Evolutionary conservation across 2,888 invertebrate species (phyloP).

Genomic region (Pogonocherus hispidulus): DNA sequence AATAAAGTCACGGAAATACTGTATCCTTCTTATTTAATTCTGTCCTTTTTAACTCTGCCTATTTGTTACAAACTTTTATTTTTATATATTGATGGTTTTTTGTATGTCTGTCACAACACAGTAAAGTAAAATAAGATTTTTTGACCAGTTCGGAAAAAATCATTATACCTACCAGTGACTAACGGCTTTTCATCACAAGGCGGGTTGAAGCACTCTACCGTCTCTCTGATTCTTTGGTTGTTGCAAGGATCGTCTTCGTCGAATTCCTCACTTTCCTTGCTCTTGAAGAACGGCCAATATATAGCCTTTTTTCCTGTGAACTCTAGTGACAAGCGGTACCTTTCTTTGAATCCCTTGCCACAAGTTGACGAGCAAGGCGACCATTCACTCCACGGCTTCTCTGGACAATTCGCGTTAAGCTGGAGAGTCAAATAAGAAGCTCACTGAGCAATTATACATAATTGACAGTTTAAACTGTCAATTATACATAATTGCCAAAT

Average conservation of each 20-base stretch:
- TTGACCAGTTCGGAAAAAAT: background rate
- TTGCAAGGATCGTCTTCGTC: constrained; percentile 67
- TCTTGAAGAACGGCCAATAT: constrained; percentile 54
- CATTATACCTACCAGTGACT: constrained; percentile 31
- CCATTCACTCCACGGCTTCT: constrained; percentile 85
- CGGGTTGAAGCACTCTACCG: constrained; percentile 67
- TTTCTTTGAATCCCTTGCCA: constrained; percentile 79
- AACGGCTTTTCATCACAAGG: constrained; percentile 50
- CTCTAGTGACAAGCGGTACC: constrained; percentile 70
- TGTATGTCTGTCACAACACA: no score
- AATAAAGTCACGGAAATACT: no score
- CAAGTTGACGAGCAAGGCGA: constrained; percentile 85
- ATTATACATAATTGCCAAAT: no score
- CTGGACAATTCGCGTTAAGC: constrained; percentile 71
- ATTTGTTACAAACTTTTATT: no score
- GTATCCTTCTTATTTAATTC: no score
- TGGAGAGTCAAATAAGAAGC: constrained; percentile 13
- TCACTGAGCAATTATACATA: background rate
- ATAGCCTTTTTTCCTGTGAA: constrained; percentile 47
- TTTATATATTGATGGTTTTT: no score
- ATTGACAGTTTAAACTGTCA: background rate
- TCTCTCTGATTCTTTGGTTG: constrained; percentile 69
- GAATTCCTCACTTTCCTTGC: constrained; percentile 58
- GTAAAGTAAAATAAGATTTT: no score
- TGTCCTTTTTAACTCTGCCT: no score